Conservation (phyloP, 2,113 vertebrate genomes). For the Neopipo cinnamomea region DNA sequence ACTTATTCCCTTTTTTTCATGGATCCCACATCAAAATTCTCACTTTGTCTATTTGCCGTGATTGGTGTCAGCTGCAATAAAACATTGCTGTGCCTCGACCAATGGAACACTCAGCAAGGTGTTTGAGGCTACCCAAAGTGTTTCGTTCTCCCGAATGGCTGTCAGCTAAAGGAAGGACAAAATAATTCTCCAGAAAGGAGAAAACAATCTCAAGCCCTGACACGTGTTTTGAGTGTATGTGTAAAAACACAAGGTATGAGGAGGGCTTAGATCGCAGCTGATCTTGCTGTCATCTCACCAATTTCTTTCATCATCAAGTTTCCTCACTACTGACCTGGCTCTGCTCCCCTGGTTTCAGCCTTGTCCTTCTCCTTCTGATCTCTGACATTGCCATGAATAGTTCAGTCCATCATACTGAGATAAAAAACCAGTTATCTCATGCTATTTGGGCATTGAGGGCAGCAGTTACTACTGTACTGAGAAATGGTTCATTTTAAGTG, state of each 20-base stretch:
- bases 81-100: neutral
- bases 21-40: neutral
- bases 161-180: constrained; percentile 44
- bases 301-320: neutral
- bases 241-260: neutral
- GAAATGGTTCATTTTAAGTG: neutral
- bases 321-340: neutral
- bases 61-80: constrained; percentile 38
- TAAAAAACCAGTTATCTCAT: neutral
- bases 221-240: neutral
- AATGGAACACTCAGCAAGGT: constrained; percentile 1
- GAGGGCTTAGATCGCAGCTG: neutral
- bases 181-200: constrained; percentile 19
- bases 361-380: neutral
- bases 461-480: neutral
- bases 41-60: constrained; percentile 9
- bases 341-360: neutral
- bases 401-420: neutral
- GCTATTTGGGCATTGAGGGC: neutral
- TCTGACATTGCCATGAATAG: neutral
- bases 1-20: neutral
- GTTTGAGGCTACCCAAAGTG: constrained; percentile 47
- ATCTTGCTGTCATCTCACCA: constrained; percentile 10
- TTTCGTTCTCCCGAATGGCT: constrained; percentile 7
- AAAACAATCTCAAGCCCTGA: constrained; percentile 16